Base-by-base conservation (phyloP, 2,888 invertebrate genomes). In the Drosophila acutilabella region DNA sequence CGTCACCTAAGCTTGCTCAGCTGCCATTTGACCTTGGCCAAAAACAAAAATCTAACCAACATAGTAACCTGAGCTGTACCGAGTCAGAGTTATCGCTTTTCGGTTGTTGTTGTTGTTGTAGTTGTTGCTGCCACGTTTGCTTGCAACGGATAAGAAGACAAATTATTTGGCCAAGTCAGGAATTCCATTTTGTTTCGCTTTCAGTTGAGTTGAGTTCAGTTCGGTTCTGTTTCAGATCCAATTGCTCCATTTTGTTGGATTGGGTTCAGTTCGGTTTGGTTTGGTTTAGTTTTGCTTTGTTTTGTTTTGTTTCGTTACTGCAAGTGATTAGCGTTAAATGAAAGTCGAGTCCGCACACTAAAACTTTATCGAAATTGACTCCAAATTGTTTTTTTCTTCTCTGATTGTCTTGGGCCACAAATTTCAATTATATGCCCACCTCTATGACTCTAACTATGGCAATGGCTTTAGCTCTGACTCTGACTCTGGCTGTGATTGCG, bases 341-440 rank as follows among this genome's bases (percentile, higher is more conserved):
- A 76, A 79, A 72, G 68, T 74, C 81, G 67, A 59, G 62, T 42
- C 23, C 56, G 59, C 58, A 61, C 73, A 76, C 69, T 78, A 76
- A 84, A 83, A 84, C 82, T 88, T 84, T 85, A 88, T 84, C 88
- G 86, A 88, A 84, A 84, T 84, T 85, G 88, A 85, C 86, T 88
- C 83, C 83, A 77, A 84, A 88, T 84, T 85, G 82, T 87, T 76
- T 79, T 78, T 59, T 54, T 51, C 58, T 45, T 52, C 41, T 44
- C 45, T 67, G 64, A 58, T 66, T 73, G 69, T 74, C 66, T 74
- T 73, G 74, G 47, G 83, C 71, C 64, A 68, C 78, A 68, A 83
- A 84, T 85, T 85, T 85, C 85, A 85, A 85, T 88, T 85, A 85
- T 81, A 78, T 75, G 74, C 71, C 64, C 64, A 72, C 75, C 64